These are phyloP conservation scores for Papilio aristodemus DNA, from an alignment of 1,140 invertebrate species.

Conservation along the genomic window DNA sequence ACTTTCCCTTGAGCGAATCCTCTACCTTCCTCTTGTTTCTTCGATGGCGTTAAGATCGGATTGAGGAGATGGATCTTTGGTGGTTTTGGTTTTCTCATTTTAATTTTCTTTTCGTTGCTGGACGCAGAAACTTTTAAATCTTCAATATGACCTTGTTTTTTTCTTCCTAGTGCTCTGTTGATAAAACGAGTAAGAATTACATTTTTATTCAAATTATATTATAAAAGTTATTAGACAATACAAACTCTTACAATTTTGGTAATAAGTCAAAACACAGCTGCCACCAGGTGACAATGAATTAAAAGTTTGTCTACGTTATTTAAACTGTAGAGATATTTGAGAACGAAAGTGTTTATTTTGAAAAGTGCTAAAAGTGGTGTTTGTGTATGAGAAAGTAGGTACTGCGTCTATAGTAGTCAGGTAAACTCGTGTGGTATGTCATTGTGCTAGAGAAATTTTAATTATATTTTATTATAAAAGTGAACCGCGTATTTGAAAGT, in stretches of 20 bases:
- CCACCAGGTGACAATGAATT: background rate
- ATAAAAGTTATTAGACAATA: too few relatives aligned
- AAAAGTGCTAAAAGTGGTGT: slow-evolving; percentile 22
- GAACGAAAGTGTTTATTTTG: slow-evolving; percentile 28
- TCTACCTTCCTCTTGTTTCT: slow-evolving; percentile 59
- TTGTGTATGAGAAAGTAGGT: slow-evolving; percentile 20
- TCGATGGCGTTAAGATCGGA: slow-evolving; percentile 52
- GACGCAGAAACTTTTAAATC: slow-evolving; percentile 2
- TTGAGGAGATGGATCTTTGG: slow-evolving; percentile 63
- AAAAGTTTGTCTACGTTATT: background rate
- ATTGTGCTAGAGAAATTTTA: background rate
- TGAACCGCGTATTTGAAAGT: background rate
- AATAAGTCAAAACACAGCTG: background rate
- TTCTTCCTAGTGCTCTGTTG: slow-evolving; percentile 53
- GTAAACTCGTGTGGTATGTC: background rate
- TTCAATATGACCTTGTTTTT: slow-evolving; percentile 43
- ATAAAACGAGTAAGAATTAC: slow-evolving; percentile 34
- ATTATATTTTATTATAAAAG: background rate
- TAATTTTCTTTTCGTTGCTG: slow-evolving; percentile 59
- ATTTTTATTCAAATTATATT: slow-evolving; percentile 2
- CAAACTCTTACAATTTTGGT: too few relatives aligned
- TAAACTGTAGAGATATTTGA: slow-evolving; percentile 22
- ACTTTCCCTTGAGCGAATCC: slow-evolving; percentile 39
- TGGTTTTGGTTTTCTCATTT: slow-evolving; percentile 65
- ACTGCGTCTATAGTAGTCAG: background rate